Evolutionary conservation across 2,797 vertebrate species (phyloP), one percentile per base, ranked within the genome.

Genomic region (Coreius guichenoti): DNA sequence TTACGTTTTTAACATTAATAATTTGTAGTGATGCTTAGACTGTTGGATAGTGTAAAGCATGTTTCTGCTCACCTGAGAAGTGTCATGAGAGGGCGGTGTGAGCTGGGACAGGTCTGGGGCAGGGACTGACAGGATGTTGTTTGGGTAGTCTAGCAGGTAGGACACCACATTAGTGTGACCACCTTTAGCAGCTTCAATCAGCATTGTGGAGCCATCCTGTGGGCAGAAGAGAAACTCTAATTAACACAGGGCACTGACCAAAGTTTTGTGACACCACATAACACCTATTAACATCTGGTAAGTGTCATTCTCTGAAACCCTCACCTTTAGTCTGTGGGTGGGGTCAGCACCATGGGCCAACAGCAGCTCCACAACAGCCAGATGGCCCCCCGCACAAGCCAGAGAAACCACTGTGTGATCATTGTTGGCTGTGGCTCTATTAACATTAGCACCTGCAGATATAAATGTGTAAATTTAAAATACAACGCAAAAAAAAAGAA

Each of bases 101-200:
- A 99, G 96, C 91, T 99, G 97, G 91, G 97, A 97, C 89, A 99
- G 93, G 92, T 99, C 98, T 69, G 98, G 94, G 74, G 97, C 94
- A 84, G 97, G 97, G 92, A 98, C 97, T 16, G 97, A 97, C 85
- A 99, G 91, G 92, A 99, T 96, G 90, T 99, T 99, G 95, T 99
- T 99, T 87, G 98, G 98, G 92, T 99, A 99, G 95, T 99, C 98
- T 95, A 99, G 95, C 91, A 99, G 93, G 92, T 99, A 99, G 88
- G 98, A 99, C 94, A 99, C 98, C 88, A 99, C 98, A 83, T 99
- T 99, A 87, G 98, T 99, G 93, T 99, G 98, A 89, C 98, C 98
- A 90, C 98, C 98, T 91, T 99, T 99, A 95, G 98, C 98, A 90
- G 98, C 98, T 96, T 99, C 98, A 90, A 99, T 99, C 89, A 99